A percentile compares a stretch with the other conserved stretches of the same genome.
These are phyloP conservation scores for Myanophis thanlyinensis DNA, from an alignment of 2,113 vertebrate species.

Conservation along the genomic window DNA sequence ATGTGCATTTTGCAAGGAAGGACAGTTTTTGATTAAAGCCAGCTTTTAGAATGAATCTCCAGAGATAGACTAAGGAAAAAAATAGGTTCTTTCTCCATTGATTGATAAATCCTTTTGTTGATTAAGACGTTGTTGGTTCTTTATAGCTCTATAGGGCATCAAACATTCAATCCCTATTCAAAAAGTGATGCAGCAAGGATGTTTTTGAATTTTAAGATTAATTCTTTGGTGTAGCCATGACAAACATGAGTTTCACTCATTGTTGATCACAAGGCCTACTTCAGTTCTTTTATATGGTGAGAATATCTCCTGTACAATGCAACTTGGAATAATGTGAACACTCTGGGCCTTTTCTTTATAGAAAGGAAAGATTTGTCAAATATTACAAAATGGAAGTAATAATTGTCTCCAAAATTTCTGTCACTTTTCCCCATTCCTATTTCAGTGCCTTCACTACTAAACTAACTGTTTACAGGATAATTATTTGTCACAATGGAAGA, in stretches of 20 bases:
- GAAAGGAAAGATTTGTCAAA: background rate
- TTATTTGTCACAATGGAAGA: background rate
- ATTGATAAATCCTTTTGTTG: background rate
- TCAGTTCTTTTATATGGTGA: background rate
- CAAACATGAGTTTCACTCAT: background rate
- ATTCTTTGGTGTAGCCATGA: background rate
- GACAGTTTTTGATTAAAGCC: background rate
- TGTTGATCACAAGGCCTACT: background rate
- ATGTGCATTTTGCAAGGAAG: background rate
- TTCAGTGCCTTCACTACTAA: background rate
- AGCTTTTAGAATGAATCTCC: background rate
- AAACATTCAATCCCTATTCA: background rate
- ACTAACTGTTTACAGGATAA: background rate
- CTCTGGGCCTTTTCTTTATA: background rate
- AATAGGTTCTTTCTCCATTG: background rate
- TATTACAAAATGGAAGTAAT: background rate
- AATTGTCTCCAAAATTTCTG: background rate
- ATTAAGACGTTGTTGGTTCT: background rate
- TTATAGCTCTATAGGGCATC: background rate
- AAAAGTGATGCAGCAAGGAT: background rate
- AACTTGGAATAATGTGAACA: background rate
- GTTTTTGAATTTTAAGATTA: background rate
- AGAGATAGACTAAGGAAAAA: background rate
- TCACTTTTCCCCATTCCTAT: background rate
- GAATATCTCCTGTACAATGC: background rate